Conservation (phyloP, 2,888 invertebrate genomes). For the Deilephila elpenor region DNA sequence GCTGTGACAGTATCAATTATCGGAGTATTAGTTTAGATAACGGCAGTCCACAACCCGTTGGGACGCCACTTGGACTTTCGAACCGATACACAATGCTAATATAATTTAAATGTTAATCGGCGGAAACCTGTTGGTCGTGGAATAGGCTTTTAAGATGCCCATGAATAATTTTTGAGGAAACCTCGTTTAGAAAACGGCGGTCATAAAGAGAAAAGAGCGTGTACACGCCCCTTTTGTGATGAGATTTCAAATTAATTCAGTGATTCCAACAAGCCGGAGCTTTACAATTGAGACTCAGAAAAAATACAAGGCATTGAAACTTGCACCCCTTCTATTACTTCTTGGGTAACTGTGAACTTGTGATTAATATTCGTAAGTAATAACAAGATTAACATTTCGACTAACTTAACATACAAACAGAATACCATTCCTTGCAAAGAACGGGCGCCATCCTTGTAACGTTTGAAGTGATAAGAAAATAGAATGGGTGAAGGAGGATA, state of each 20-base stretch:
- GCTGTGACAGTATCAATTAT: slow-evolving; percentile 38
- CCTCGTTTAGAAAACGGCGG: slow-evolving; percentile 6
- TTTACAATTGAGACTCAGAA: too few relatives aligned
- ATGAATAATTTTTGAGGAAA: slow-evolving; percentile 14
- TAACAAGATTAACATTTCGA: too few relatives aligned
- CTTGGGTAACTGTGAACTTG: too few relatives aligned
- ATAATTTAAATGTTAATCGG: slow-evolving; percentile 42
- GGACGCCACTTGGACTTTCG: slow-evolving; percentile 20
- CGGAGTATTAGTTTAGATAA: slow-evolving; percentile 40
- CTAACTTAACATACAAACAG: too few relatives aligned
- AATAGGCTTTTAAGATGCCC: slow-evolving; percentile 30
- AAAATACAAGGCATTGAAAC: too few relatives aligned
- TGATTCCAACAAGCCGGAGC: neutral
- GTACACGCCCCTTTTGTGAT: neutral
- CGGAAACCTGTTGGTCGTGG: slow-evolving; percentile 41
- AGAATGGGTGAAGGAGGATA: too few relatives aligned
- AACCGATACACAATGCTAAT: slow-evolving; percentile 33
- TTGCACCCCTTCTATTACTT: too few relatives aligned
- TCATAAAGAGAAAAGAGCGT: neutral
- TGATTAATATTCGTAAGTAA: too few relatives aligned
- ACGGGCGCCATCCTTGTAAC: neutral
- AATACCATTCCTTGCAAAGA: neutral
- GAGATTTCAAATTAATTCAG: neutral
- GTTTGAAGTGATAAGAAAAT: too few relatives aligned
- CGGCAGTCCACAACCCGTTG: slow-evolving; percentile 39